These are phyloP conservation scores for Pica pica DNA, from an alignment of 2,113 vertebrate genomes.

Conservation along the genomic window DNA sequence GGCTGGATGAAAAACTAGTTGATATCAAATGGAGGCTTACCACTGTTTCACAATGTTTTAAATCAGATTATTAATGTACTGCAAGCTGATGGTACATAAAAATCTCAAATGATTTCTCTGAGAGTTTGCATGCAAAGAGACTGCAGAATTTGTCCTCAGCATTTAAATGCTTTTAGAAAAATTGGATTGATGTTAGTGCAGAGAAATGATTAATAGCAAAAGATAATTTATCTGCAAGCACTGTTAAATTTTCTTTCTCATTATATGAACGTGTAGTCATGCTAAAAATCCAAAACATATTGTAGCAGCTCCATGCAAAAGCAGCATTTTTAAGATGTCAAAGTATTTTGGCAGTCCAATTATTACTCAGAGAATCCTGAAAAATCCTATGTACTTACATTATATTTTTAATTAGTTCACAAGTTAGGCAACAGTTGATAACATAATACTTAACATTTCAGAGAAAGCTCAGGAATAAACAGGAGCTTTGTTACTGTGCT, in stretches of 20 bases:
- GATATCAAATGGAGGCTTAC: neutral
- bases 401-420: constrained; percentile 7
- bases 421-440: neutral
- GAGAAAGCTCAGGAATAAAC: neutral
- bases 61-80: neutral
- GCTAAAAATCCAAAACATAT: neutral
- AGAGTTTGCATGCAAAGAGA: neutral
- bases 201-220: neutral
- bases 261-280: neutral
- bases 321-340: neutral
- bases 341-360: neutral
- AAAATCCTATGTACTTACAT: neutral
- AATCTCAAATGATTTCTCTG: neutral
- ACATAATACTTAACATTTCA: neutral
- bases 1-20: neutral
- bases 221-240: neutral
- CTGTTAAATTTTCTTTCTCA: neutral
- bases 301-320: neutral
- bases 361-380: neutral
- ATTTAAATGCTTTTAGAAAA: neutral
- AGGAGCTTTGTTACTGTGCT: neutral
- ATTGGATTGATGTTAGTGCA: neutral
- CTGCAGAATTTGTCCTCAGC: neutral
- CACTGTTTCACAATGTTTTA: neutral
- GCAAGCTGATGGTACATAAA: neutral